A percentile compares a stretch with the other conserved stretches of the same genome.
Evolutionary conservation across 2,888 invertebrate genomes (phyloP).

Genomic region (Syrphus vitripennis): DNA sequence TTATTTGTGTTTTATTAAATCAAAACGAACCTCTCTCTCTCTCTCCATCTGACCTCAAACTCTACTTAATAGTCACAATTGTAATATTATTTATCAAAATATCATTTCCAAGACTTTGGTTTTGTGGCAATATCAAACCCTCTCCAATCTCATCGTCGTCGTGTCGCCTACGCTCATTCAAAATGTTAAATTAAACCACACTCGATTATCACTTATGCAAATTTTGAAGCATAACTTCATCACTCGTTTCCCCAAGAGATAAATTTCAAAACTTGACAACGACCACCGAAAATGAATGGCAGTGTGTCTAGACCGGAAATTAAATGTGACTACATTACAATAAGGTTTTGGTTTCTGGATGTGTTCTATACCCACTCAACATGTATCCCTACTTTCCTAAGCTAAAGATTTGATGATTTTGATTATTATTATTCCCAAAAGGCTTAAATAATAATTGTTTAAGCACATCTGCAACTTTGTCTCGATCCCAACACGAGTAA

Average conservation of each 20-base stretch:
- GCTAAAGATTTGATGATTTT: constrained; percentile 22
- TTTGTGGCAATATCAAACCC: not conserved
- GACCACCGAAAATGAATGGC: constrained; percentile 33
- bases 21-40: not conserved
- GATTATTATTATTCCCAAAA: constrained; percentile 9
- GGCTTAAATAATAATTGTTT: constrained; percentile 17
- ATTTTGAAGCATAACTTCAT: constrained; percentile 17
- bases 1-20: not conserved
- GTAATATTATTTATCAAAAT: not conserved
- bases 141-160: not conserved
- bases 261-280: constrained; percentile 50
- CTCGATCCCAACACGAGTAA: not conserved
- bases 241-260: constrained; percentile 25
- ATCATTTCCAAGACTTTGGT: not conserved
- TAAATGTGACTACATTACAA: constrained; percentile 55
- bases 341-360: constrained; percentile 10
- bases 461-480: not conserved
- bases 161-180: not conserved
- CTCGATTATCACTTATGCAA: constrained; percentile 29
- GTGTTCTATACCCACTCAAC: not conserved
- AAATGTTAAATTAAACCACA: constrained; percentile 4
- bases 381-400: too few species aligned
- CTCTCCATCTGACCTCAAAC: not conserved
- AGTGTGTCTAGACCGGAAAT: constrained; percentile 63
- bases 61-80: not conserved